These are phyloP conservation scores for Torymus auratus DNA, from an alignment of 2,888 invertebrate species.

Conservation along the genomic window DNA sequence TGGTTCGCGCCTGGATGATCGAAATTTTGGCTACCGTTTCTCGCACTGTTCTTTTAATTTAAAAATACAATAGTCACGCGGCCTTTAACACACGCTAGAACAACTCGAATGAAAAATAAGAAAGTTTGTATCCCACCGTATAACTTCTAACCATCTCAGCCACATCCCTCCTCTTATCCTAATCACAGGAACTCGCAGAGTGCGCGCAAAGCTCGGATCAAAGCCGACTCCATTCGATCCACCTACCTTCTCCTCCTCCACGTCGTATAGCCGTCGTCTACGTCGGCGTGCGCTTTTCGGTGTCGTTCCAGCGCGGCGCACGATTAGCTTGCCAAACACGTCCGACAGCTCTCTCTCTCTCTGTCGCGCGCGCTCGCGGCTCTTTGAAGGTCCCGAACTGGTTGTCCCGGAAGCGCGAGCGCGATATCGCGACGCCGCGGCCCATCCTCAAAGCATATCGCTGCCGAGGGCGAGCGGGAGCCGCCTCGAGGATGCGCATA, in stretches of 20 bases:
- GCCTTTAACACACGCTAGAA: no score
- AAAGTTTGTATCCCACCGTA: no score
- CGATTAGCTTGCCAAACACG: conserved; percentile 61
- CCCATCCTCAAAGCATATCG: conserved; percentile 45
- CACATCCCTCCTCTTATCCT: no score
- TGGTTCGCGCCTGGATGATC: not conserved
- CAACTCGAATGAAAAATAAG: no score
- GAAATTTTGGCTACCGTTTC: not conserved
- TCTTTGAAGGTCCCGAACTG: conserved; percentile 61
- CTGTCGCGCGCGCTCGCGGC: conserved; percentile 32
- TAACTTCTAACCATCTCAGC: no score
- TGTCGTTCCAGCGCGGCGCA: conserved; percentile 3
- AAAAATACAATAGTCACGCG: no score
- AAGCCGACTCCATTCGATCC: no score
- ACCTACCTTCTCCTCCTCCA: no score
- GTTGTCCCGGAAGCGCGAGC: conserved; percentile 58
- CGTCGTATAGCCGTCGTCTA: not conserved
- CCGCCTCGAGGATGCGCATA: no score
- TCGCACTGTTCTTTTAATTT: not conserved
- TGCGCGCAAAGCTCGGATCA: no score
- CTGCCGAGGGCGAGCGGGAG: not conserved
- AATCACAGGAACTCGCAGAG: no score
- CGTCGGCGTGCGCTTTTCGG: conserved; percentile 2
- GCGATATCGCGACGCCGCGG: conserved; percentile 25
- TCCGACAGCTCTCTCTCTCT: conserved; percentile 46